phyloP scores from a whole-genome alignment of 2,113 vertebrate species.

The Arenaria interpres region DNA sequence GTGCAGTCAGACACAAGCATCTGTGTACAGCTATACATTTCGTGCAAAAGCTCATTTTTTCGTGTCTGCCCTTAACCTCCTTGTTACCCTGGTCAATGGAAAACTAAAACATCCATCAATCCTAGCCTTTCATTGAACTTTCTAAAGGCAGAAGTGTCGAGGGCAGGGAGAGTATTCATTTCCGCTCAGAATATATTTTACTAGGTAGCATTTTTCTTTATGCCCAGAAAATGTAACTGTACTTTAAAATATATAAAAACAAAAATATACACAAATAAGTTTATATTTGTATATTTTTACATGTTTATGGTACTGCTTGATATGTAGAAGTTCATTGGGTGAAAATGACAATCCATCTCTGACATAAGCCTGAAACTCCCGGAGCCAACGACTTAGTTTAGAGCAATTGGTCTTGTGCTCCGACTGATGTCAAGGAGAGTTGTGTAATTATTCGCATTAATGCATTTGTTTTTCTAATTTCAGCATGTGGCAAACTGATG shows the following conservation, averaged over 20 bases:
- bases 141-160: background rate
- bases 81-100: background rate
- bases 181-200: background rate
- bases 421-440: background rate
- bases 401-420: background rate
- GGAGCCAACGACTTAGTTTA: background rate
- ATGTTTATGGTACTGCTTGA: background rate
- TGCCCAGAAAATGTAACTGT: background rate
- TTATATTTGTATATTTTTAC: background rate
- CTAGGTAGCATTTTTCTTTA: background rate
- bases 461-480: constrained; percentile 66
- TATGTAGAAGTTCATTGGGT: background rate
- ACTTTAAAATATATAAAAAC: background rate
- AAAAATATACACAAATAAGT: background rate
- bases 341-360: background rate
- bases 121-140: background rate
- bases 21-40: background rate
- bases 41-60: background rate
- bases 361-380: background rate
- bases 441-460: background rate
- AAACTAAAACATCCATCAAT: background rate
- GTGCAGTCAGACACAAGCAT: background rate
- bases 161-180: background rate
- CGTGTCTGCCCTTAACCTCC: background rate
- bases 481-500: constrained; percentile 99